These are phyloP conservation scores for Cepphus grylle DNA, from an alignment of 2,113 vertebrate genomes.

Conservation along the genomic window DNA sequence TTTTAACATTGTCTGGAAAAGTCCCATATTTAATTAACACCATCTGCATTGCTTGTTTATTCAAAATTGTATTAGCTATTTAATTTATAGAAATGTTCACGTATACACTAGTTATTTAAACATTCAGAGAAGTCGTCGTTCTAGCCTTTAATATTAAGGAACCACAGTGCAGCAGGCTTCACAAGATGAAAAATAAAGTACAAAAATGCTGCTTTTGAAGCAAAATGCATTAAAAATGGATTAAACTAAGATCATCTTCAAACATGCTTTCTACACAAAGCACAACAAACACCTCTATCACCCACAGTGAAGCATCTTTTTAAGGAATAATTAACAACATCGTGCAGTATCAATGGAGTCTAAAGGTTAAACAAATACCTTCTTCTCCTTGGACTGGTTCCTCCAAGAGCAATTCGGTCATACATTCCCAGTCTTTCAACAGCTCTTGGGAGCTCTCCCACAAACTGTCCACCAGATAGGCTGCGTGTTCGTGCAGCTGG, in stretches of 20 bases:
- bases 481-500: constrained; percentile 97
- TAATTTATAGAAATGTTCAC: neutral
- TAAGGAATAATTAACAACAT: neutral
- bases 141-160: neutral
- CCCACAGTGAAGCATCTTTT: neutral
- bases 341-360: neutral
- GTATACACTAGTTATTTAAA: neutral
- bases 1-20: neutral
- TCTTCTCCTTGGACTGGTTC: constrained; percentile 97
- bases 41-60: neutral
- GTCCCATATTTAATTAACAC: neutral
- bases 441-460: constrained; percentile 99
- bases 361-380: constrained; percentile 72
- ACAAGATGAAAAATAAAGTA: neutral
- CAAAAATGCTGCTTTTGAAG: neutral
- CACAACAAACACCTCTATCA: neutral
- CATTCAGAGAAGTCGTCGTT: neutral
- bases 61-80: neutral
- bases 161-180: neutral
- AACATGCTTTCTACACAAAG: neutral
- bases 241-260: neutral
- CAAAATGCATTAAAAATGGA: neutral
- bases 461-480: constrained; percentile 96
- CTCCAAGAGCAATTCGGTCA: constrained; percentile 95
- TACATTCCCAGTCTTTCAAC: constrained; percentile 99